Evolutionary conservation across 1,140 invertebrate genomes (phyloP).

Genomic region (Ceratina australensis): DNA sequence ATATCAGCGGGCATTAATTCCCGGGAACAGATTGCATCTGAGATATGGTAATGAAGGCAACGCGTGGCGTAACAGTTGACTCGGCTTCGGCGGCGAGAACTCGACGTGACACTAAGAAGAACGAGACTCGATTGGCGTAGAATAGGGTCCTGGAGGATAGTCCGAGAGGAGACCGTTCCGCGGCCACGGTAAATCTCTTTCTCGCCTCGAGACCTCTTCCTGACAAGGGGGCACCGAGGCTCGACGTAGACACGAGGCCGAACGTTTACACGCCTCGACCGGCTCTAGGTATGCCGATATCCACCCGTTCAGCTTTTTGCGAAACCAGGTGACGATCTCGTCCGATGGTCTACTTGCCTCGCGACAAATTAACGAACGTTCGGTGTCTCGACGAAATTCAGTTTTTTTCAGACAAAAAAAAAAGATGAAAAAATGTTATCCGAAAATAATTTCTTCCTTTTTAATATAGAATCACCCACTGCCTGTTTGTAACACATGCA

Average conservation of each 20-base stretch:
- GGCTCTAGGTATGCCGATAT: conserved; percentile 4
- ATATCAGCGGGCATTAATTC: conserved; percentile 77
- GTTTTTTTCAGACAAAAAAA: too few species aligned
- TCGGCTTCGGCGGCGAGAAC: conserved; percentile 63
- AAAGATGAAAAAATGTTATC: too few species aligned
- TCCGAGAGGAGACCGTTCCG: conserved; percentile 53
- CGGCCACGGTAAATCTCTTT: conserved; percentile 76
- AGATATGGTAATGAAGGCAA: conserved; percentile 80
- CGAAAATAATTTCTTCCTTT: too few species aligned
- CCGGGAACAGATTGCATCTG: conserved; percentile 76
- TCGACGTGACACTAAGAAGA: conserved; percentile 76
- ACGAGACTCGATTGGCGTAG: conserved; percentile 75
- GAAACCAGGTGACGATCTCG: background rate
- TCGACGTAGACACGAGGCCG: conserved; percentile 53
- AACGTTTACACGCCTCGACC: conserved; percentile 48
- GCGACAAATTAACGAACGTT: too few species aligned
- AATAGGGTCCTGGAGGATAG: conserved; percentile 69
- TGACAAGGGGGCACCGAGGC: conserved; percentile 59
- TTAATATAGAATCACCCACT: too few species aligned
- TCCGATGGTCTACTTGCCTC: too few species aligned
- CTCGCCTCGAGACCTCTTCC: conserved; percentile 73
- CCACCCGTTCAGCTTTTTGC: conserved; percentile 19
- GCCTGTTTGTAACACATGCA: too few species aligned
- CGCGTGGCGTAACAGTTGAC: conserved; percentile 76
- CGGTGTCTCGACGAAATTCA: too few species aligned